Evolutionary conservation across 2,113 vertebrate genomes (phyloP).

Genomic region (Propithecus coquereli): DNA sequence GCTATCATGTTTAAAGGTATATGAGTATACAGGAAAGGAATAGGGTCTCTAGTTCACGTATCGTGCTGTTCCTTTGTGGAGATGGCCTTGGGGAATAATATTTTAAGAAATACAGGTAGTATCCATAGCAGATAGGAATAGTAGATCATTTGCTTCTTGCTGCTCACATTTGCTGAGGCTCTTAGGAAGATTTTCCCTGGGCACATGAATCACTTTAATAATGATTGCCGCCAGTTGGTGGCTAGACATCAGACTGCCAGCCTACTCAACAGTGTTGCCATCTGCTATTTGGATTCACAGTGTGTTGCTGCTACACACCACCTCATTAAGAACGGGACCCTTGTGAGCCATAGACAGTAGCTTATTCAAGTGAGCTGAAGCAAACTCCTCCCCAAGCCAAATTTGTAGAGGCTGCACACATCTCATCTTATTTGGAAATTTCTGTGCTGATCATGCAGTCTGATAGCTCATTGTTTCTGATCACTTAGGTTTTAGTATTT

Average conservation of each 20-base stretch:
- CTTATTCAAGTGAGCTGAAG: conserved; percentile 69
- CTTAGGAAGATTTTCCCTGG: conserved; percentile 60
- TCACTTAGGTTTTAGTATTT: conserved; percentile 17
- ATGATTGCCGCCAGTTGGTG: conserved; percentile 75
- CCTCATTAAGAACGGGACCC: conserved; percentile 74
- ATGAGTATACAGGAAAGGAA: neutral
- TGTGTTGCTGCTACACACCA: conserved; percentile 64
- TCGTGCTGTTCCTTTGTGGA: neutral
- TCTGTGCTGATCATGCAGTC: neutral
- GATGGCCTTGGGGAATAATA: conserved; percentile 13
- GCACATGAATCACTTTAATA: conserved; percentile 73
- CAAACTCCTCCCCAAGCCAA: conserved; percentile 51
- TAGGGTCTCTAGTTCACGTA: neutral
- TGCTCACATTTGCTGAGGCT: conserved; percentile 53
- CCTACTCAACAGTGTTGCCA: conserved; percentile 69
- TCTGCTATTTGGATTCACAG: conserved; percentile 76
- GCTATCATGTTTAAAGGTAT: conserved; percentile 30
- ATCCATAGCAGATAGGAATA: neutral
- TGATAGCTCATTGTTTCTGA: conserved; percentile 36
- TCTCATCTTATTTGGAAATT: conserved; percentile 38
- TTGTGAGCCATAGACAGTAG: conserved; percentile 74
- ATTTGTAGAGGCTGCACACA: conserved; percentile 26
- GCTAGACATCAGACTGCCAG: conserved; percentile 74
- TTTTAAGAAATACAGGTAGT: conserved; percentile 26
- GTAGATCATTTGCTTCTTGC: conserved; percentile 44